Evolutionary conservation across 2,113 vertebrate genomes (phyloP), one percentile per base, ranked within the genome.

Genomic region (Thunnus thynnus): DNA sequence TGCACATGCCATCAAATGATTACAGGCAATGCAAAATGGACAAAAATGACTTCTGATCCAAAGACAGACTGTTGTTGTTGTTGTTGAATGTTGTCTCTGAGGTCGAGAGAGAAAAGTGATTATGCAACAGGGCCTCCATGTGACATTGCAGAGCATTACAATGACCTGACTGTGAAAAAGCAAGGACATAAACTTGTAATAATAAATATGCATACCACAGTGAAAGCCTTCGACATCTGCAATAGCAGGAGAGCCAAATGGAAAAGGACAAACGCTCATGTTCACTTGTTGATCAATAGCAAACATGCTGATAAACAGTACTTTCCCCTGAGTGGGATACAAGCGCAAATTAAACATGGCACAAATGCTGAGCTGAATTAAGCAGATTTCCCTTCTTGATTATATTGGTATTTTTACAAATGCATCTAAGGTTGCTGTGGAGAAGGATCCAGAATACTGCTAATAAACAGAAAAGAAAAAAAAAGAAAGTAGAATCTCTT

Each of bases 271-370:
- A 83, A 44, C 25, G 81, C 73, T 85, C 64, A n/a, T 66, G 74
- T 70, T 76, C 69, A 75, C 62, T 58, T 75, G 69, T 72, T 84
- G 88, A 79, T 86, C 88, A 70, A 78, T 20, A 76, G 71, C 72
- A 86, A 84, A 84, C 82, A 64, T 57, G 66, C 70, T 62, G 70
- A 78, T 72, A 86, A 76, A 69, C 65, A 61, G 9, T 30, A 20
- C 46, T 63, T 47, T 22, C 64, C 60, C 74, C 70, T 12, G 52
- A 82, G 77, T 66, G 30, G 51, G 46, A 65, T 60, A 18, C 61
- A 57, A 60, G 60, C 80, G 81, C 70, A 82, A 74, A 86, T 74
- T 63, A 55, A 83, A 89, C 76, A 65, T 11, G 25, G 36, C 63
- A 57, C 61, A 58, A 71, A 60, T 67, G 57, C 54, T n/a, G 62